A percentile compares a stretch with the other conserved stretches of the same genome.
Evolutionary conservation across 1,140 invertebrate species (phyloP).

Genomic region (Drepana arcuata): DNA sequence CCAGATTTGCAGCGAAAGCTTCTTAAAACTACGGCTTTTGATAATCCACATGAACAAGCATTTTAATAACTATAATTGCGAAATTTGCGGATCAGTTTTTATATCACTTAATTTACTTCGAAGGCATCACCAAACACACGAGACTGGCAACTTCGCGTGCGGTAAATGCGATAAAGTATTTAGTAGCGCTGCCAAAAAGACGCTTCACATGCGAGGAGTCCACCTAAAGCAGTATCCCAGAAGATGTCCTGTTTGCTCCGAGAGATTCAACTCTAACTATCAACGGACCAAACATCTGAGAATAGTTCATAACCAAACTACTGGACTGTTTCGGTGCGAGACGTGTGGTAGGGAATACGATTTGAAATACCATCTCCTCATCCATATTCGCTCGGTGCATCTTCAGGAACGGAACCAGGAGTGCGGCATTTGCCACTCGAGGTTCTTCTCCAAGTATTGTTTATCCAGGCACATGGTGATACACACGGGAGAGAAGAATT

Average conservation of each 20-base stretch:
- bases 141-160: conserved; percentile 46
- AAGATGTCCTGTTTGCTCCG: conserved; percentile 46
- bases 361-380: conserved; percentile 46
- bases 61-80: conserved; percentile 55
- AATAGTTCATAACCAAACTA: conserved; percentile 36
- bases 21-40: conserved; percentile 32
- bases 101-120: conserved; percentile 62
- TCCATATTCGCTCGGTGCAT: conserved; percentile 67
- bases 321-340: conserved; percentile 35
- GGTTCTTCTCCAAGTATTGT: conserved; percentile 81
- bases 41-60: conserved; percentile 61
- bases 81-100: conserved; percentile 64
- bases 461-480: conserved; percentile 80
- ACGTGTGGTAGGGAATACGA: conserved; percentile 46
- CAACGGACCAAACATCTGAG: conserved; percentile 45
- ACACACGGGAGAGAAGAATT: conserved; percentile 75
- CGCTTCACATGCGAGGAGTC: conserved; percentile 31
- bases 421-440: conserved; percentile 74
- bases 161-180: conserved; percentile 50
- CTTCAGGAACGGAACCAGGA: conserved; percentile 70
- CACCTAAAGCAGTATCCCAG: conserved; percentile 39
- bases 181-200: conserved; percentile 36
- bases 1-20: conserved; percentile 39
- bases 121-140: conserved; percentile 54
- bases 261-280: conserved; percentile 51